These are phyloP conservation scores for Osmerus mordax DNA, from an alignment of 2,113 vertebrate genomes.

Conservation along the genomic window DNA sequence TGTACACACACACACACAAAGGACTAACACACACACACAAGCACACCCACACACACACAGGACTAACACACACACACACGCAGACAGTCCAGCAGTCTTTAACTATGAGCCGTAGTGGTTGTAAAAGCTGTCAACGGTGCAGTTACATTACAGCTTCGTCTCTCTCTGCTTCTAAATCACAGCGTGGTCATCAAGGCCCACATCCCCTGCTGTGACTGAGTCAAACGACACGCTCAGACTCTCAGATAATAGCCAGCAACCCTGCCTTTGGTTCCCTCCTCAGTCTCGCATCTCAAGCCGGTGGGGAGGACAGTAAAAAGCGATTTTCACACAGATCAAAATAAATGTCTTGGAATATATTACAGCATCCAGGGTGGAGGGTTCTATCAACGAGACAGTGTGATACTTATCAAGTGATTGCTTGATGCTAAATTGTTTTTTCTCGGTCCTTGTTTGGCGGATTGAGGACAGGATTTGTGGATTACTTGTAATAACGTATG, in stretches of 20 bases:
- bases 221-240: constrained; percentile 19
- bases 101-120: constrained; percentile 27
- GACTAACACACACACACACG: background rate
- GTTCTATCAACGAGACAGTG: too few relatives aligned
- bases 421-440: too few relatives aligned
- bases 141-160: constrained; percentile 23
- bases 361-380: too few relatives aligned
- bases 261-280: constrained; percentile 25
- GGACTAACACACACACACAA: background rate
- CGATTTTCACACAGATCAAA: too few relatives aligned
- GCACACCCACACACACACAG: background rate
- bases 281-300: background rate
- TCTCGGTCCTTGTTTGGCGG: too few relatives aligned
- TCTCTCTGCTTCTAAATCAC: constrained; percentile 30
- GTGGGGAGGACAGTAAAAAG: constrained; percentile 2
- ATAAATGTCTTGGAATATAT: too few relatives aligned
- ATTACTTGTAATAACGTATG: background rate
- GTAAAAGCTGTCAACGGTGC: constrained; percentile 21
- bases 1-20: background rate
- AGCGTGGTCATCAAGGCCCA: constrained; percentile 25
- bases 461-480: too few relatives aligned
- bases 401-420: too few relatives aligned
- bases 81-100: background rate
- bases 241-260: constrained; percentile 15
- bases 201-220: constrained; percentile 14